Conservation (phyloP, 2,797 vertebrate species). For the Rhodeus uyekii region DNA sequence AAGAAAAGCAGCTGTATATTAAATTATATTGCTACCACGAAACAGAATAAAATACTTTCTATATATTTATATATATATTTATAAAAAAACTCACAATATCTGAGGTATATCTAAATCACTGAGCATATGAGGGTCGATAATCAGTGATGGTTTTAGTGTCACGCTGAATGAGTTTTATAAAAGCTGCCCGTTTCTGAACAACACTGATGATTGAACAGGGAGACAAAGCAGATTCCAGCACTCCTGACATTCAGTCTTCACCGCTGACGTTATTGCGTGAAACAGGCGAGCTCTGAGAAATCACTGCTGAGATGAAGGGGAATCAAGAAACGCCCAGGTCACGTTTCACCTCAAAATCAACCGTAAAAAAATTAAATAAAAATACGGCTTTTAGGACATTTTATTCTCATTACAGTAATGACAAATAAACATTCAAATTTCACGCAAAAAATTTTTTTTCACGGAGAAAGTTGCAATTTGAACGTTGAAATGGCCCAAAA, state of each 20-base stretch:
- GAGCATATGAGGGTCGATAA: background rate
- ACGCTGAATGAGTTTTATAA: background rate
- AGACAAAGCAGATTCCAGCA: background rate
- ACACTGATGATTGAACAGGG: background rate
- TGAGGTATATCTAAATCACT: constrained; percentile 47
- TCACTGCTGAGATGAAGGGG: background rate
- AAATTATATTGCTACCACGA: constrained; percentile 51
- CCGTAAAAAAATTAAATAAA: no score
- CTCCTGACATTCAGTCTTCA: constrained; percentile 19
- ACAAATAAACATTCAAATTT: no score
- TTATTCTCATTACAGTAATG: background rate
- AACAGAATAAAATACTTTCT: constrained; percentile 47
- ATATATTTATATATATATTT: constrained; percentile 2
- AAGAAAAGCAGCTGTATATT: constrained; percentile 46
- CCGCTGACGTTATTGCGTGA: constrained; percentile 12
- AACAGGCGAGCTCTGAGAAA: constrained; percentile 8
- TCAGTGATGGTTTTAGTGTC: constrained; percentile 32
- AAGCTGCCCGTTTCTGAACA: constrained; percentile 32
- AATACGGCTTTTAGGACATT: background rate
- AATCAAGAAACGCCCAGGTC: background rate
- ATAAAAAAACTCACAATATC: constrained; percentile 32
- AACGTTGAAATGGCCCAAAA: background rate
- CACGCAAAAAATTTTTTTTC: no score
- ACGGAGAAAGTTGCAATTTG: background rate
- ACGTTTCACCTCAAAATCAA: background rate